A percentile compares a stretch with the other conserved stretches of the same genome.
Evolutionary conservation across 2,888 invertebrate species (phyloP).

Genomic region (Argynnis bischoffii): DNA sequence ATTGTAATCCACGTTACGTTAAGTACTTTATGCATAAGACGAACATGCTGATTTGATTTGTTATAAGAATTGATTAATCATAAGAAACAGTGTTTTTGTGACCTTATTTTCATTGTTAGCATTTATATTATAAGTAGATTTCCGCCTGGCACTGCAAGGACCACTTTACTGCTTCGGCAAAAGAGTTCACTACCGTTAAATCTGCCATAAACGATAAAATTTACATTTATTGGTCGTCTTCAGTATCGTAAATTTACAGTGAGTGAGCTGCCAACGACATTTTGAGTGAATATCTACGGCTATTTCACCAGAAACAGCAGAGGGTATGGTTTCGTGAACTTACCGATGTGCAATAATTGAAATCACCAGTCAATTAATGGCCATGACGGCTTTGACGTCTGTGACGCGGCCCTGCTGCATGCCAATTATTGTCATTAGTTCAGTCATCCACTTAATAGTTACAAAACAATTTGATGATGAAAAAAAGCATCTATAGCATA

Average conservation of each 20-base stretch:
- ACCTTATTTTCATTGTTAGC: constrained; percentile 2
- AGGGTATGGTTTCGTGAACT: constrained; percentile 63
- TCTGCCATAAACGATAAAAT: constrained; percentile 81
- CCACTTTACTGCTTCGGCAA: constrained; percentile 74
- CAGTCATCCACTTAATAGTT: constrained; percentile 56
- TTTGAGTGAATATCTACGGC: constrained; percentile 75
- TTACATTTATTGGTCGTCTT: constrained; percentile 81
- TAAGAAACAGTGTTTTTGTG: not conserved
- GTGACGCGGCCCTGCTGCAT: constrained; percentile 55
- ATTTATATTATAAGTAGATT: constrained; percentile 49
- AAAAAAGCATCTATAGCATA: not conserved
- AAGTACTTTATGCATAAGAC: not conserved
- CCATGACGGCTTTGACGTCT: constrained; percentile 54
- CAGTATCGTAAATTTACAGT: constrained; percentile 73
- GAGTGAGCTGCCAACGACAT: constrained; percentile 76
- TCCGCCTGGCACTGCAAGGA: constrained; percentile 56
- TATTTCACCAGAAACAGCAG: constrained; percentile 59
- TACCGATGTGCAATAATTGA: constrained; percentile 71
- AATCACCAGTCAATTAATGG: constrained; percentile 76
- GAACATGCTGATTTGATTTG: not conserved
- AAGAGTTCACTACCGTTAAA: constrained; percentile 78
- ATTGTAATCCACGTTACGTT: too few species aligned
- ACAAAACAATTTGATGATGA: constrained; percentile 12
- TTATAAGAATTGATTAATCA: not conserved
- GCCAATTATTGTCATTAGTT: constrained; percentile 73